phyloP scores from a whole-genome alignment of 2,888 invertebrate genomes.

The Notodonta dromedarius region DNA sequence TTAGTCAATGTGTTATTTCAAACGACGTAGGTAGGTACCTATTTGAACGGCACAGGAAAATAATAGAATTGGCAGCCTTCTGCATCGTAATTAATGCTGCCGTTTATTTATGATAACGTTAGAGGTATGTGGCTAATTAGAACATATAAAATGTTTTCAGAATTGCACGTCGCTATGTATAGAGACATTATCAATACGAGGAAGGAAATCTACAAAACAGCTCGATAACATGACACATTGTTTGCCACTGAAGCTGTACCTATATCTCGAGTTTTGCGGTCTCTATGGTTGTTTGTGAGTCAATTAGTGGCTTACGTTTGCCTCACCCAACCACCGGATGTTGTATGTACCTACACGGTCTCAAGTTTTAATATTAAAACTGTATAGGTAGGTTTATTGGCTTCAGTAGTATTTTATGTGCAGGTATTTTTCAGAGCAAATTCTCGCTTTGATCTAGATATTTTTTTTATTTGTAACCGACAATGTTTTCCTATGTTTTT shows the following conservation, averaged over 20 bases:
- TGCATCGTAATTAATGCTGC: slow-evolving; percentile 26
- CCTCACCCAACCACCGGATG: slow-evolving; percentile 49
- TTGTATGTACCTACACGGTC: not conserved
- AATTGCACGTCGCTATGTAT: not conserved
- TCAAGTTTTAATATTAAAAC: not conserved
- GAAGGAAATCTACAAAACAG: slow-evolving; percentile 53
- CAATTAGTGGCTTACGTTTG: slow-evolving; percentile 56
- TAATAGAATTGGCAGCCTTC: not conserved
- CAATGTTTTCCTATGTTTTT: not conserved
- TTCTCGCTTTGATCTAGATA: no score
- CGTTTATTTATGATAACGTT: not conserved
- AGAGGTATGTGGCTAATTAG: slow-evolving; percentile 3
- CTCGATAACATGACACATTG: slow-evolving; percentile 48
- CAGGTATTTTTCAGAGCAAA: not conserved
- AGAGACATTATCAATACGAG: slow-evolving; percentile 34
- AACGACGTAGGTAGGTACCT: not conserved
- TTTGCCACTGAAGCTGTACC: slow-evolving; percentile 49
- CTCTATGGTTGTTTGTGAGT: slow-evolving; percentile 57
- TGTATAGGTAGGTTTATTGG: not conserved
- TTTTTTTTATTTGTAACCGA: no score
- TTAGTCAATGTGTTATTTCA: not conserved
- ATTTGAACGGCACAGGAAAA: not conserved
- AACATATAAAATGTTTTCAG: not conserved
- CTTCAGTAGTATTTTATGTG: no score
- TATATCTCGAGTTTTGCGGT: slow-evolving; percentile 58